Conservation (phyloP, 2,113 vertebrate genomes). For the Menidia beryllina region DNA sequence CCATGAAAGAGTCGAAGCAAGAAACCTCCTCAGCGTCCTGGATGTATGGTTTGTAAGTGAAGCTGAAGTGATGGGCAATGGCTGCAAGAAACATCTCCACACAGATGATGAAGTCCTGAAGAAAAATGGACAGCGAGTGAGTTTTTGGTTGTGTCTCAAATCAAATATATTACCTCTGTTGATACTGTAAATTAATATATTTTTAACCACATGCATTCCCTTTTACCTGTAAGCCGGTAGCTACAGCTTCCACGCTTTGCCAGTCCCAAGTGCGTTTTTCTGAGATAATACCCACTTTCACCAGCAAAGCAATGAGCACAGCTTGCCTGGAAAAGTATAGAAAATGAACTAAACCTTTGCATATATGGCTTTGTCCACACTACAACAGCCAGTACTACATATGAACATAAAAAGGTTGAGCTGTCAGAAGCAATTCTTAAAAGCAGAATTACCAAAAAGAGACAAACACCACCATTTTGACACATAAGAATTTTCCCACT, state of each 20-base stretch:
- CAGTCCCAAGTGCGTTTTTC: constrained; percentile 93
- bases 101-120: constrained; percentile 96
- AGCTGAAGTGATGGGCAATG: constrained; percentile 96
- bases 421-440: background rate
- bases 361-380: background rate
- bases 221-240: constrained; percentile 93
- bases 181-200: background rate
- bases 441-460: constrained; percentile 91
- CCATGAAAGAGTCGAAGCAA: constrained; percentile 97
- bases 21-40: constrained; percentile 96
- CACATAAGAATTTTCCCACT: constrained; percentile 97
- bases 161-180: background rate
- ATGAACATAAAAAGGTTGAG: background rate
- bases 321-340: constrained; percentile 87
- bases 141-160: background rate
- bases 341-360: background rate
- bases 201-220: background rate
- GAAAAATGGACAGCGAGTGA: background rate
- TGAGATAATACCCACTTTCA: constrained; percentile 95
- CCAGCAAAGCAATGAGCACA: constrained; percentile 93
- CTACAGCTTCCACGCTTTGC: constrained; percentile 94
- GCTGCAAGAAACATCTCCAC: constrained; percentile 98
- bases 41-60: constrained; percentile 97
- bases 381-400: background rate
- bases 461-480: constrained; percentile 98